phyloP scores from a whole-genome alignment of 1,140 invertebrate species.

The Bilobella aurantiaca region DNA sequence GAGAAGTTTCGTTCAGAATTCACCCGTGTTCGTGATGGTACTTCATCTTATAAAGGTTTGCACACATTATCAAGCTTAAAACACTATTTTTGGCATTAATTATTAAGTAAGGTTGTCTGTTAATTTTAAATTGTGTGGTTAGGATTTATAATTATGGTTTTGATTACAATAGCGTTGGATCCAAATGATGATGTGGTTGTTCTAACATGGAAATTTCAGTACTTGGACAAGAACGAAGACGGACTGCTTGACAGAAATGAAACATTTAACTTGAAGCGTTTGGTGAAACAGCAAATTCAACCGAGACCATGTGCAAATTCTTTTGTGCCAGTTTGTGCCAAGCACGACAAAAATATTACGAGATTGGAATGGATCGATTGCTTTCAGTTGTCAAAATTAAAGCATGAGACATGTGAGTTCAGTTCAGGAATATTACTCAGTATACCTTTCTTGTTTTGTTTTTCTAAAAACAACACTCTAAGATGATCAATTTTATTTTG shows the following conservation, averaged over 20 bases:
- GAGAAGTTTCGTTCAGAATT: conserved; percentile 72
- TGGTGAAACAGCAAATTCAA: conserved; percentile 74
- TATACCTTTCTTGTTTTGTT: too few species aligned
- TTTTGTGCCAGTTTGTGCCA: conserved; percentile 77
- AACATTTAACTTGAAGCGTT: conserved; percentile 61
- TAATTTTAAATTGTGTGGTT: neutral
- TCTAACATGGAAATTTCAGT: conserved; percentile 75
- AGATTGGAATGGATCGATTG: conserved; percentile 69
- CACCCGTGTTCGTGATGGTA: conserved; percentile 36
- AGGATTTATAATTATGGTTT: neutral
- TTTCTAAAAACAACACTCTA: too few species aligned
- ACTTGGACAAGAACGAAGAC: conserved; percentile 67
- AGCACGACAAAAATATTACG: conserved; percentile 61
- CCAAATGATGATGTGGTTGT: conserved; percentile 40
- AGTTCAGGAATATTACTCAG: too few species aligned
- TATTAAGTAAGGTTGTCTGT: neutral
- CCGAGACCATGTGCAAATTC: conserved; percentile 75
- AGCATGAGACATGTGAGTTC: conserved; percentile 37
- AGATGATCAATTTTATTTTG: too few species aligned
- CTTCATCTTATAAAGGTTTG: conserved; percentile 1
- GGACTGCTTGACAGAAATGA: conserved; percentile 62
- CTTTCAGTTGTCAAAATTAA: conserved; percentile 55
- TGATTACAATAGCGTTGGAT: conserved; percentile 16
- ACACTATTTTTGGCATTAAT: too few species aligned
- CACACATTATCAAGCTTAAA: neutral